Percentiles rank a stretch among this genome's conserved stretches.
Conservation (phyloP, 2,888 invertebrate species). For the Apamea crenata region DNA sequence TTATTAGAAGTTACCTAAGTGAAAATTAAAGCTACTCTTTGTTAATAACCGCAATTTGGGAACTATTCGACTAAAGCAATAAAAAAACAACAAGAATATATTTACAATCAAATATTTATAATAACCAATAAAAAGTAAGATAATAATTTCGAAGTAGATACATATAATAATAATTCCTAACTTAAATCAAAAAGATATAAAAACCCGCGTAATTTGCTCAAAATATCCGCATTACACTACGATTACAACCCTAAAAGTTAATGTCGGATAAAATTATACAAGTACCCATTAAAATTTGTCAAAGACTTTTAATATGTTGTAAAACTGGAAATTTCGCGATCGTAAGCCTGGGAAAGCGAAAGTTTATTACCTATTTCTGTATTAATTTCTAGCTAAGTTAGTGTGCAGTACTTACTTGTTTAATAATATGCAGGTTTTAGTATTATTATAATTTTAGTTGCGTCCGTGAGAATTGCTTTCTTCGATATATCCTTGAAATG, state of each 20-base stretch:
- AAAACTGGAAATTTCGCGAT: conserved; percentile 65
- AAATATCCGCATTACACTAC: conserved; percentile 55
- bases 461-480: conserved; percentile 32
- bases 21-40: background rate
- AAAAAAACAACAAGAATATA: background rate
- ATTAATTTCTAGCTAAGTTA: conserved; percentile 64
- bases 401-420: conserved; percentile 39
- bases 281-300: conserved; percentile 72
- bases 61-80: background rate
- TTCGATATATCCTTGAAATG: background rate
- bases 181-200: conserved; percentile 48
- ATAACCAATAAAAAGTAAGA: conserved; percentile 28
- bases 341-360: conserved; percentile 62
- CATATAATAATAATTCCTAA: background rate
- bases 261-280: conserved; percentile 72
- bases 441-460: conserved; percentile 22
- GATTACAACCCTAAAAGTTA: conserved; percentile 71
- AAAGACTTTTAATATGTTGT: conserved; percentile 73
- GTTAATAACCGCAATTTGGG: background rate
- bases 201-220: conserved; percentile 44
- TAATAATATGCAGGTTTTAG: conserved; percentile 48
- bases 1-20: background rate
- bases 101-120: background rate
- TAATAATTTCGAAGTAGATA: conserved; percentile 17
- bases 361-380: conserved; percentile 64